Base-by-base conservation (phyloP, 2,113 vertebrate genomes). In the Chaetodon auriga region DNA sequence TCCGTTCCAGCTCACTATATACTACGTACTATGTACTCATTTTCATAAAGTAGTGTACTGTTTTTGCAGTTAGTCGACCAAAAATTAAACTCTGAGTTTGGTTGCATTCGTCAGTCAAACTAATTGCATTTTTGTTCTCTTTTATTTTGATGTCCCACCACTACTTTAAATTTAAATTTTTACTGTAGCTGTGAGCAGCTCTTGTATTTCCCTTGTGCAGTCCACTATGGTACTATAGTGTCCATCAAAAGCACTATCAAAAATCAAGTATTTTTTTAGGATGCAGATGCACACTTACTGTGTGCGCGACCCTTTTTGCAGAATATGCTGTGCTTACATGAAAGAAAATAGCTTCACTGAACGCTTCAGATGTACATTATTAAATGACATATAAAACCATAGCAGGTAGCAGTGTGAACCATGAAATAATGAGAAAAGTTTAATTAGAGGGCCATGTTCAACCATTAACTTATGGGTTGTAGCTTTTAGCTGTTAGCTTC, bases 341-440 rank as follows among this genome's bases (percentile, higher is more conserved):
- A 73, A 38, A 77, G 25, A 18, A 53, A 76, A 60, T 38, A 35
- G 54, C 23, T 68, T 61, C 16, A 61, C 30, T 61, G 13, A 36
- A 25, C 3, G 2, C 19, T 36, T 68, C 16, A 68, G 19, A 2
- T 66, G 48, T 30, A 11, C 46, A 49, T 4, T 19, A 12, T 6
- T 66, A 48, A 53, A 53, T 4, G 1, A 15, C 6, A 19, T 11
- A 55, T 41, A n/a, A 61, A 7, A 36, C 7, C 23, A 48, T 49
- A 48, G 57, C 71, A 48, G 45, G 23, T 35, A 35, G 65, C 23
- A 30, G 15, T n/a, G 2, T 15, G 57, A 13, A 43, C 19, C 18
- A 45, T 19, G 64, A 49, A 18, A 49, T 48, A 30, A 25, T 25
- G 4, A 66, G 41, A 45, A 55, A 23, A n/a, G 63, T 65, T 45